A percentile compares a stretch with the other conserved stretches of the same genome.
Evolutionary conservation across 2,113 vertebrate species (phyloP).

Genomic region (Eonycteris spelaea): DNA sequence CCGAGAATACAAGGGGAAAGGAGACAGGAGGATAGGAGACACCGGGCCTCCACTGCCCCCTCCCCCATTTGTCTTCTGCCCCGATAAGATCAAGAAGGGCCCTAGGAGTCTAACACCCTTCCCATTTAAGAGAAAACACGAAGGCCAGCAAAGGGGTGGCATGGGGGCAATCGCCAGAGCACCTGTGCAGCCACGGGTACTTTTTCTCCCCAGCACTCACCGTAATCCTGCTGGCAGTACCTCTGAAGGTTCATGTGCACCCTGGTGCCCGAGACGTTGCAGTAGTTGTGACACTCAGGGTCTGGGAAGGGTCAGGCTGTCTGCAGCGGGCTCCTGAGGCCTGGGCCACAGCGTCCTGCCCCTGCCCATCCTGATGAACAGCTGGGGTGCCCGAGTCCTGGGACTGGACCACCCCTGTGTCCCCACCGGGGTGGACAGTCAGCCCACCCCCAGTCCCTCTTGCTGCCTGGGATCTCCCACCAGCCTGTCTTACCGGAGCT

Average conservation of each 20-base stretch:
- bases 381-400: background rate
- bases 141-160: background rate
- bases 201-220: constrained; percentile 71
- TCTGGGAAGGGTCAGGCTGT: constrained; percentile 75
- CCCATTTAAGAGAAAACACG: background rate
- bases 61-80: background rate
- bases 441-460: background rate
- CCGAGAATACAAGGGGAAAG: background rate
- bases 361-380: background rate
- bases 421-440: background rate
- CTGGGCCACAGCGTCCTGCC: background rate
- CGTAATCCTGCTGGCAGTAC: constrained; percentile 91
- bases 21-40: background rate
- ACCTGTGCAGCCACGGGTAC: rapidly evolving
- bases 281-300: constrained; percentile 89
- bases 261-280: constrained; percentile 85
- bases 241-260: constrained; percentile 90
- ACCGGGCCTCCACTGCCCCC: background rate
- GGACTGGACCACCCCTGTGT: background rate
- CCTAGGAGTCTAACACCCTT: background rate
- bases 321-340: background rate
- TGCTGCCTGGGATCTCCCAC: background rate
- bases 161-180: background rate
- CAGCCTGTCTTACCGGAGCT: constrained; percentile 63
- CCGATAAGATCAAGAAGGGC: background rate